phyloP scores from a whole-genome alignment of 1,140 invertebrate species.

The Caerostris extrusa region DNA sequence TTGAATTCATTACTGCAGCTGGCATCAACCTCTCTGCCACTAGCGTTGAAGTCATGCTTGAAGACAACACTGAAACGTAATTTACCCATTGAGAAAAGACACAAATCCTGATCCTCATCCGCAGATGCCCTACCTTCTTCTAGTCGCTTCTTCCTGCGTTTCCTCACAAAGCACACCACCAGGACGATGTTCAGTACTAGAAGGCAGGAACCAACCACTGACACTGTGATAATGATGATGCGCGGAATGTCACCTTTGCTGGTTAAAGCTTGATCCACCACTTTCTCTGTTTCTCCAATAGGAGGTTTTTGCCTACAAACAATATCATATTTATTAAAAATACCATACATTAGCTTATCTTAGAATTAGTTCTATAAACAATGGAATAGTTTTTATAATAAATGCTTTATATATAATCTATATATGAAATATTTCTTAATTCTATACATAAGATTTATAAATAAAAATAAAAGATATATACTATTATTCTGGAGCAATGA shows the following conservation, averaged over 20 bases:
- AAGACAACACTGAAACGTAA: constrained; percentile 70
- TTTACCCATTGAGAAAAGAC: constrained; percentile 78
- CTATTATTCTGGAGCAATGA: no score
- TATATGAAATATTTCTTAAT: no score
- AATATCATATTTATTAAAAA: not conserved
- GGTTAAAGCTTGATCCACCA: constrained; percentile 84
- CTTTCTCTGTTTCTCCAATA: constrained; percentile 70
- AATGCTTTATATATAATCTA: no score
- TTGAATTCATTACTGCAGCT: constrained; percentile 20
- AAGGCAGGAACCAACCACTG: constrained; percentile 89
- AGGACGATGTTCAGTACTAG: constrained; percentile 91
- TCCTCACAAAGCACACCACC: constrained; percentile 91
- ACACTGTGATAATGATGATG: constrained; percentile 91
- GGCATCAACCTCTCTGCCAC: not conserved
- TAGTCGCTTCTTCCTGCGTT: constrained; percentile 86
- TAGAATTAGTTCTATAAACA: not conserved
- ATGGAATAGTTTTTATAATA: not conserved
- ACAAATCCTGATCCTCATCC: constrained; percentile 76
- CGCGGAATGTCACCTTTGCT: constrained; percentile 86
- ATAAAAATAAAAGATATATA: no score
- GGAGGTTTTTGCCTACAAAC: constrained; percentile 58
- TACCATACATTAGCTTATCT: no score
- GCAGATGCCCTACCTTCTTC: constrained; percentile 82
- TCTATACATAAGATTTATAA: no score
- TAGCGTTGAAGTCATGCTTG: not conserved